Conservation (phyloP, 2,113 vertebrate species). For the Barnardius zonarius region DNA sequence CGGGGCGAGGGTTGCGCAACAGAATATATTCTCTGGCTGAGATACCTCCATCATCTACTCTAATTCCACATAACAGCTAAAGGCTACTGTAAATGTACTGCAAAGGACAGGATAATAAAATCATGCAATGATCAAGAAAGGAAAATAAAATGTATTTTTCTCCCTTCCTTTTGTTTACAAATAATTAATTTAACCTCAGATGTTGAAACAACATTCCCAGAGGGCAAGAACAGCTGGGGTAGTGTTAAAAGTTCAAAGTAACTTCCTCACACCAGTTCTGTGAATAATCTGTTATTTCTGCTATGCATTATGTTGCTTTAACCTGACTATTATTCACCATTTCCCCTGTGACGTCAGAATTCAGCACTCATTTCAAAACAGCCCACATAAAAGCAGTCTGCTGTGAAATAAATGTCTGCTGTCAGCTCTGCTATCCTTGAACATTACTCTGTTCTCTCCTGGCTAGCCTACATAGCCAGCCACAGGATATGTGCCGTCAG, state of each 20-base stretch:
- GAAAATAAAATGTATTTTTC: background rate
- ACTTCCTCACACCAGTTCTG: background rate
- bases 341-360: background rate
- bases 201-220: background rate
- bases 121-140: background rate
- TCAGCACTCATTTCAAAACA: background rate
- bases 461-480: background rate
- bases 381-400: background rate
- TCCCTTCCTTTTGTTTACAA: background rate
- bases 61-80: background rate
- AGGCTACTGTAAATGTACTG: background rate
- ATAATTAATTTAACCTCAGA: background rate
- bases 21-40: background rate
- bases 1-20: background rate
- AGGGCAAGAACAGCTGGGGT: background rate
- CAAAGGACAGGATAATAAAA: background rate
- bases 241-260: conserved; percentile 21
- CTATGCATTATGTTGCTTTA: conserved; percentile 5
- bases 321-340: background rate
- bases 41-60: background rate
- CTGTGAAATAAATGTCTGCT: background rate
- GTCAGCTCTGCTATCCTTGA: background rate
- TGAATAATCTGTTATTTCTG: background rate
- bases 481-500: background rate
- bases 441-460: background rate